Conservation (phyloP, 2,888 invertebrate genomes). For the Pomacea canaliculata region DNA sequence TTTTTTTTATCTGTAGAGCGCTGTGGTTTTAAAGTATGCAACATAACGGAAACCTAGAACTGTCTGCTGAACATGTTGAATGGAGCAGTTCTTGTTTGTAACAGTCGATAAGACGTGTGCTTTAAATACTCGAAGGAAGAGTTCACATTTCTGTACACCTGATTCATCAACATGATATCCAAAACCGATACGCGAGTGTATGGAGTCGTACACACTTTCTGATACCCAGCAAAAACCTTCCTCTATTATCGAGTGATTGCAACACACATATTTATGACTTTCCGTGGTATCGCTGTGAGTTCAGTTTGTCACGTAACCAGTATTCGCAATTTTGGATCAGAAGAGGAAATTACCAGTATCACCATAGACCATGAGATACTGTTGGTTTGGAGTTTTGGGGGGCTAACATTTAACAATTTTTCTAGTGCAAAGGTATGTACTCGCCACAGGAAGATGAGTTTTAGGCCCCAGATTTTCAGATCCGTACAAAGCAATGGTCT, state of each 20-base stretch:
- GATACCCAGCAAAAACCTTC: not conserved
- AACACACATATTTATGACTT: not conserved
- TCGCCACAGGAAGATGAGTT: not conserved
- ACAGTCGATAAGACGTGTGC: too few species aligned
- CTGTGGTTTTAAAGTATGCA: too few species aligned
- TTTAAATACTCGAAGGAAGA: too few species aligned
- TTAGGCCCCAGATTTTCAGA: slow-evolving; percentile 1
- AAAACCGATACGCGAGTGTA: not conserved
- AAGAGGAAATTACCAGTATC: not conserved
- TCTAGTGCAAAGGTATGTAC: not conserved
- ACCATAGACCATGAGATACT: not conserved
- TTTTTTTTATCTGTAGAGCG: too few species aligned
- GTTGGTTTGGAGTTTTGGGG: not conserved
- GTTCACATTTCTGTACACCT: too few species aligned
- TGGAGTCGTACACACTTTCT: not conserved
- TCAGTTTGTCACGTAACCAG: not conserved
- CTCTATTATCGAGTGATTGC: not conserved
- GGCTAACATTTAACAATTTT: not conserved
- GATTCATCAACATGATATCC: too few species aligned
- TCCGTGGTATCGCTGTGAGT: not conserved
- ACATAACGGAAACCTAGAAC: too few species aligned
- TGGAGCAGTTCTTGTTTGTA: too few species aligned
- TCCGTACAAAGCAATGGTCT: slow-evolving; percentile 3
- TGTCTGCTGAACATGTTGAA: too few species aligned
- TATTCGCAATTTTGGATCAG: too few species aligned